Evolutionary conservation across 1,140 invertebrate genomes (phyloP), one percentile per base, ranked within the genome.

Genomic region (Odontomachus brunneus): DNA sequence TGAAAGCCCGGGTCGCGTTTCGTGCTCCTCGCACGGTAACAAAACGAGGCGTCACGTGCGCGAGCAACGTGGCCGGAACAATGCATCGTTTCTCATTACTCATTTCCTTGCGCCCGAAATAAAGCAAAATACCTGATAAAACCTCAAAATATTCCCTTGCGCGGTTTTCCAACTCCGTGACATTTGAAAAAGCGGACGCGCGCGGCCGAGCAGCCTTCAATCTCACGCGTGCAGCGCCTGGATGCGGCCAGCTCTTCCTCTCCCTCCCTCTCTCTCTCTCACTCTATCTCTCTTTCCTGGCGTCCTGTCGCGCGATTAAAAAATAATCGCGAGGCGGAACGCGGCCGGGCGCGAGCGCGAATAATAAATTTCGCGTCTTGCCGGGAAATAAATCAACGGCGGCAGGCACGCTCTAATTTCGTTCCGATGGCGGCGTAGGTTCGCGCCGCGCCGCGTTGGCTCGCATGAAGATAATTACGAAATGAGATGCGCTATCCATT

Each of bases 351-450:
- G 75, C 51, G 75, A 51, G 51, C 75, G 22, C 65, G 33, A 80
- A 80, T 80, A 80, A 80, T 80, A 80, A 80, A 80, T 80, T 80
- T 80, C n/a, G n/a, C 53, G 65, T 80, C 72, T 78, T 69, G 82
- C 15, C 38, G 44, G 53, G 17, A 19, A 81, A 71, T 72, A 84
- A 83, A 84, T 82, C 78, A 82, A 82, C 65, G 38, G 9, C 29
- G 74, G 38, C 26, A 17, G 53, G 62, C 48, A 19, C 62, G 49
- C 44, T 83, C 72, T 80, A 80, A 80, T 80, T 69, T 80, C 51
- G 65, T 80, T 80, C 38, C 65, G 53, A 80, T 80, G 75, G 75
- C 63, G 63, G 22, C 19, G 65, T 33, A 19, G 24, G 51, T 73
- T 9, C 29, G 48, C 44, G 44, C 65, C 22, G 38, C 66, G 33